Base-by-base conservation (phyloP, 2,888 invertebrate genomes). In the Leucophora obtusa region DNA sequence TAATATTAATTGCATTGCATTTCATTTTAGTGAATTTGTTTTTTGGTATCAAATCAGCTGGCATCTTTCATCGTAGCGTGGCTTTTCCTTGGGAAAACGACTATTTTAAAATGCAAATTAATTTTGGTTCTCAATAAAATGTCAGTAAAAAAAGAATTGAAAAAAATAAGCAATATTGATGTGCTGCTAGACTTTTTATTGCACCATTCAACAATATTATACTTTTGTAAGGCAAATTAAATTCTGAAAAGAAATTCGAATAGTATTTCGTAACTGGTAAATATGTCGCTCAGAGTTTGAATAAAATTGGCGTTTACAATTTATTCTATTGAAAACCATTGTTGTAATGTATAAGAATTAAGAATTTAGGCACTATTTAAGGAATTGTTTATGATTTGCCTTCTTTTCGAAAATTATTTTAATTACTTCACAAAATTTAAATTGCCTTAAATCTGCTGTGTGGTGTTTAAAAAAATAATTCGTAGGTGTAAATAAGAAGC, bases 41-140 rank as follows among this genome's bases (percentile, higher is more conserved):
- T n/a, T n/a, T n/a, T 47, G n/a, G 43, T 65, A 70, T 76, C 51
- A 76, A 70, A 77, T 53, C 70, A 77, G 76, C 76, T 66, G 65
- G 71, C 71, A 77, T 60, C 77, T 65, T 77, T 71, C 71, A 71
- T 71, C 77, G 54, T 35, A 24, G 54, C 58, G 65, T 53, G 18
- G 71, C 21, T 24, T 70, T 70, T 71, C 65, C 70, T 59, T 76
- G 51, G 56, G 69, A 69, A 56, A 69, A 56, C 10, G 56, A 63
- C 63, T 68, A 56, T 69, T 78, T 68, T 58, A 69, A 73, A 74
- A 63, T 58, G 38, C 38, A 10, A 58, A 73, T 73, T 72, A 28
- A 78, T 62, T 69, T 63, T 73, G 43, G 69, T 63, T 53, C 17
- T 73, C 63, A 78, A 68, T 72, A 72, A 72, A 54, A 28, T 10